Percentiles rank a stretch among this genome's conserved stretches.
phyloP scores from a whole-genome alignment of 1,140 invertebrate species.

The Heliconius himera region DNA sequence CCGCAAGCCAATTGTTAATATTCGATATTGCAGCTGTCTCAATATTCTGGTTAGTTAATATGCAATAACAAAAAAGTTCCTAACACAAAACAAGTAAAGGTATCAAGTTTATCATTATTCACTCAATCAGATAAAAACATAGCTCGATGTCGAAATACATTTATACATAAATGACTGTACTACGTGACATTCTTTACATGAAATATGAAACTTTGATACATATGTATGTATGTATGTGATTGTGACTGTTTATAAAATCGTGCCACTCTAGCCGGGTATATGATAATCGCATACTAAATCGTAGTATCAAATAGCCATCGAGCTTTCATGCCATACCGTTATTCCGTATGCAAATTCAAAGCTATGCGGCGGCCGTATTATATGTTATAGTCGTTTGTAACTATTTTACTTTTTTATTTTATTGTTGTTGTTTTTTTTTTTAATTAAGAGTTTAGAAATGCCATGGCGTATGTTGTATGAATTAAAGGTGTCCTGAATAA shows the following conservation, averaged over 20 bases:
- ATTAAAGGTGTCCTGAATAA: background rate
- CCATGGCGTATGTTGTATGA: background rate
- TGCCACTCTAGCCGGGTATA: slow-evolving; percentile 38
- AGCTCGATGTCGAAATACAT: slow-evolving; percentile 19
- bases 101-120: slow-evolving; percentile 11
- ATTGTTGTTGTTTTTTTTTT: background rate
- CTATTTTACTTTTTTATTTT: background rate
- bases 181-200: slow-evolving; percentile 29
- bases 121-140: slow-evolving; percentile 17
- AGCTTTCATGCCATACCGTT: slow-evolving; percentile 36
- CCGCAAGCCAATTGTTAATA: background rate
- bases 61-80: background rate
- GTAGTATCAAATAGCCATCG: slow-evolving; percentile 33
- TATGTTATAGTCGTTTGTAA: slow-evolving; percentile 11
- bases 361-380: slow-evolving; percentile 25
- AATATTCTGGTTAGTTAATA: background rate
- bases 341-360: slow-evolving; percentile 37
- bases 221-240: background rate
- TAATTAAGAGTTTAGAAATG: background rate
- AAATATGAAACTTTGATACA: slow-evolving; percentile 40
- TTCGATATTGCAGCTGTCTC: background rate
- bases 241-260: slow-evolving; percentile 40
- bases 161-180: background rate
- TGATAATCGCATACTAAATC: slow-evolving; percentile 48
- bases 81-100: background rate